Evolutionary conservation across 2,888 invertebrate species (phyloP), one percentile per base, ranked within the genome.

Genomic region (Apodemia mormo): DNA sequence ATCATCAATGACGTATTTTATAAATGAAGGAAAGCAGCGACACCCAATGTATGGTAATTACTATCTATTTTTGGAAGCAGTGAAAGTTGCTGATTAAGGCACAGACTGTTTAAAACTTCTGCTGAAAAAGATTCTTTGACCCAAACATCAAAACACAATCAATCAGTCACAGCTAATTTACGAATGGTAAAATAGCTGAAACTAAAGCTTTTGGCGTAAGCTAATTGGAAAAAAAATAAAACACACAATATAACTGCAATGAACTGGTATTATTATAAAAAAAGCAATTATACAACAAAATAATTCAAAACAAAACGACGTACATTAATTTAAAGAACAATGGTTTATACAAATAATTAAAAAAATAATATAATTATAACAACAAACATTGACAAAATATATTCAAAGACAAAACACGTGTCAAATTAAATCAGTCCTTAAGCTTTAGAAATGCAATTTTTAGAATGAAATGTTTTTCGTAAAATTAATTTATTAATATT

Each of bases 271-370:
- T 95, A 95, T 95, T 95, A 90, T 90, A 95, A 95, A 95, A 22
- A 94, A 95, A 95, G 95, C 95, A 95, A 95, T 94, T 95, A 95
- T 95, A 95, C 95, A 95, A 95, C 95, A 95, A 95, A 94, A 94
- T 94, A 95, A 95, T 94, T 94, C 94, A 95, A 95, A 95, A 95
- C 95, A 95, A 95, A 95, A 95, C 95, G 95, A 95, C 95, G 95
- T 95, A 95, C 95, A 95, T 95, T 95, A 95, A 95, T 95, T 95
- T 95, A 95, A 95, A 95, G 95, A 95, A 95, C 95, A 95, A 95
- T 94, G 94, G 94, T 94, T 95, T 94, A 94, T 94, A 95, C 95
- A 95, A 94, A 94, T 94, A 94, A 94, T 94, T 94, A 94, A 94
- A 94, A 94, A 94, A 94, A 94, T 92, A 93, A 92, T 93, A 93